Base-by-base conservation (phyloP, 2,113 vertebrate genomes). In the Semnornis frantzii region DNA sequence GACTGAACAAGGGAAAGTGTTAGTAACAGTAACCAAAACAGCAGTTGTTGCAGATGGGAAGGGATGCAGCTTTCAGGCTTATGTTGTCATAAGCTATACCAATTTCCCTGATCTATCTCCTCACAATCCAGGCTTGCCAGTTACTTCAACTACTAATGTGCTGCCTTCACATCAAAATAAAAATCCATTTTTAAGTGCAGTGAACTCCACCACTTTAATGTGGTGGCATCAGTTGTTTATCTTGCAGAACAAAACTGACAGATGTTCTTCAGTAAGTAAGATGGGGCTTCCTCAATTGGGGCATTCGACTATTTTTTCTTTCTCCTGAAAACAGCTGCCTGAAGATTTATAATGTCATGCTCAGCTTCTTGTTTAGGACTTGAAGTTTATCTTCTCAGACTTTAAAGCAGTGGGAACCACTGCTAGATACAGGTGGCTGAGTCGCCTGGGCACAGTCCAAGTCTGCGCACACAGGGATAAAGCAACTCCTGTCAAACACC, bases 341-440 rank as follows among this genome's bases (percentile, higher is more conserved):
- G 21, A 55, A 59, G 58, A 25, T 5, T 21, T 15, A 2, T 2
- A 46, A 11, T 0, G 27, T 31, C 58, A 8, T 0, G 1, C 33
- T 18, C 19, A n/a, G 19, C 3, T 50, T 79, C 34, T n/a, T 10
- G 0, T 15, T 90, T 27, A 39, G 30, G 57, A 18, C 31, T 34
- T 69, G 2, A 31, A 0, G 4, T 27, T 28, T 34, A 8, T 23
- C 15, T 74, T 15, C 27, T 10, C 4, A 25, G 39, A 5, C 12
- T 7, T 10, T 9, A 55, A 21, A 1, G 66, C 70, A 42, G 23
- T 2, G 23, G 52, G 20, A 27, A 19, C 72, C 24, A 0, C 17
- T 31, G 8, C 0, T 5, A 44, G 10, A 3, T 4, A 6, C 31
- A 7, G 23, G 1, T 0, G 33, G 20, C 30, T 1, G 62, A 4